Evolutionary conservation across 1,140 invertebrate species (phyloP).

Genomic region (Drosophila suzukii): DNA sequence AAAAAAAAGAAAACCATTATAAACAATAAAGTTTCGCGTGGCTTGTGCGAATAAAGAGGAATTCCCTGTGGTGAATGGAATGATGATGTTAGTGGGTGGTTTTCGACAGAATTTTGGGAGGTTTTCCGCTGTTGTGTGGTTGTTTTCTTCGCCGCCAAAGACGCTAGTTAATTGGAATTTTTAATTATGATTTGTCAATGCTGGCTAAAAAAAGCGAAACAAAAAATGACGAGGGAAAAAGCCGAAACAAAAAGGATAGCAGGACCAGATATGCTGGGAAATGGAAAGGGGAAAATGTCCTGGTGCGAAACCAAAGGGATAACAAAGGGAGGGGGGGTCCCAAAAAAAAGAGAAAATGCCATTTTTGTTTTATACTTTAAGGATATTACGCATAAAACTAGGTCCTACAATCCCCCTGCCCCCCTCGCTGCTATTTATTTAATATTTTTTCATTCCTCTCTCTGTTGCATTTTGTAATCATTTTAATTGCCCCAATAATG

Average conservation of each 20-base stretch:
- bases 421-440: conserved; percentile 14
- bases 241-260: conserved; percentile 11
- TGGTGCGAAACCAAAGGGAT: conserved; percentile 23
- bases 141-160: conserved; percentile 39
- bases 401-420: conserved; percentile 4
- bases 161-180: conserved; percentile 75
- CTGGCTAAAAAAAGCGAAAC: conserved; percentile 19
- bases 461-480: conserved; percentile 71
- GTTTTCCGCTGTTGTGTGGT: neutral
- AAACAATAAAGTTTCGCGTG: conserved; percentile 22
- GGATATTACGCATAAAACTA: conserved; percentile 50
- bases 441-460: conserved; percentile 4
- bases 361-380: conserved; percentile 16
- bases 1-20: neutral
- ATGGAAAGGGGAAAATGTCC: conserved; percentile 8
- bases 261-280: conserved; percentile 9
- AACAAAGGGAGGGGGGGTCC: neutral
- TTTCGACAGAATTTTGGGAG: conserved; percentile 2
- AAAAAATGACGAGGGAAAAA: conserved; percentile 12
- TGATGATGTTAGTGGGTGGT: conserved; percentile 25
- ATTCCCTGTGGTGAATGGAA: conserved; percentile 21
- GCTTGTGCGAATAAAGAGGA: conserved; percentile 7
- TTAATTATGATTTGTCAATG: conserved; percentile 78
- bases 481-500: conserved; percentile 79
- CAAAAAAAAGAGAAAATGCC: neutral